phyloP scores from a whole-genome alignment of 2,888 invertebrate species.

The Euzophera pinguis region DNA sequence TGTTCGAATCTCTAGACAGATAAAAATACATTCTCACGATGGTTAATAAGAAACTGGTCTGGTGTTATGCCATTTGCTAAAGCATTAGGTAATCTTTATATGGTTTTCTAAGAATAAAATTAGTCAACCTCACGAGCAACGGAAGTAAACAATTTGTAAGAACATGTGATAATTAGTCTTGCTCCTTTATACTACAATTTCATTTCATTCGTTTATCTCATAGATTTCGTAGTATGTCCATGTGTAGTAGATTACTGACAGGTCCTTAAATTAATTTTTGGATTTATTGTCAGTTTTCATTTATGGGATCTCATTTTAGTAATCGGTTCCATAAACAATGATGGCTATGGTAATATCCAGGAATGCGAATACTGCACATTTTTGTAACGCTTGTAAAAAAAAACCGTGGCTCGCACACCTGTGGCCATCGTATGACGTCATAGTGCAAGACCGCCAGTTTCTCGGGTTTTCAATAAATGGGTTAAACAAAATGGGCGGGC shows the following conservation, averaged over 20 bases:
- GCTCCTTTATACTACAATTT: background rate
- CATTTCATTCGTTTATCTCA: background rate
- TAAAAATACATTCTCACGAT: background rate
- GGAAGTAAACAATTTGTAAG: constrained; percentile 47
- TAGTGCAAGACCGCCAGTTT: constrained; percentile 35
- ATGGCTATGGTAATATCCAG: constrained; percentile 11
- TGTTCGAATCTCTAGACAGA: background rate
- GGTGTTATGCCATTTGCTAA: constrained; percentile 17
- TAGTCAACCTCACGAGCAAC: constrained; percentile 44
- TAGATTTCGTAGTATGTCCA: too few relatives aligned
- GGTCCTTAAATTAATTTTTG: too few relatives aligned
- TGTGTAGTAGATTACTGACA: too few relatives aligned
- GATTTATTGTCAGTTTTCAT: too few relatives aligned
- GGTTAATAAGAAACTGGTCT: constrained; percentile 9
- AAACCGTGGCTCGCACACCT: constrained; percentile 40
- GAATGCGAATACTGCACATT: constrained; percentile 16
- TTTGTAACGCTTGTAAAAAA: constrained; percentile 38
- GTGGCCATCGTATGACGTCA: constrained; percentile 44
- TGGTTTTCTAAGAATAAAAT: constrained; percentile 43
- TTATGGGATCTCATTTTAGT: too few relatives aligned
- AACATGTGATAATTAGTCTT: constrained; percentile 23
- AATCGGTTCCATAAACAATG: too few relatives aligned
- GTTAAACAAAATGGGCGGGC: background rate
- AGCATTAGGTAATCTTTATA: constrained; percentile 38
- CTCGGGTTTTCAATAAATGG: constrained; percentile 15